Evolutionary conservation across 2,797 vertebrate species (phyloP).

Genomic region (Balearica regulorum): DNA sequence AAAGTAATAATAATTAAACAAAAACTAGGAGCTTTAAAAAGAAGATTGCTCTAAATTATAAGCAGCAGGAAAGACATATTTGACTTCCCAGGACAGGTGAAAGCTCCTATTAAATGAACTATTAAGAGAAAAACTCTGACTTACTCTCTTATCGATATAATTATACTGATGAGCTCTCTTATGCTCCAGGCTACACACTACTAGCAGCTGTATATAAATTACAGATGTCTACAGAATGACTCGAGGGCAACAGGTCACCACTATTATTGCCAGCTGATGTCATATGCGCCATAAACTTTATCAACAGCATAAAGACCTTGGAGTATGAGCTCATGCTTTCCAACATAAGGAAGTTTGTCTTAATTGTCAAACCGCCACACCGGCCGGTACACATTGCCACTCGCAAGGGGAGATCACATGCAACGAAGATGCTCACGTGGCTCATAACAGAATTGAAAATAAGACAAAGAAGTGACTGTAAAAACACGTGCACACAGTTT

Average conservation of each 20-base stretch:
- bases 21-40: background rate
- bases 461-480: background rate
- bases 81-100: background rate
- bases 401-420: background rate
- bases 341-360: background rate
- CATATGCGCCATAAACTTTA: background rate
- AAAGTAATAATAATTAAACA: background rate
- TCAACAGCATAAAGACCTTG: background rate
- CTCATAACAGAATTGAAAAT: background rate
- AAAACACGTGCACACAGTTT: background rate
- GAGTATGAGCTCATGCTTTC: background rate
- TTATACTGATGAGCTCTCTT: background rate
- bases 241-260: background rate
- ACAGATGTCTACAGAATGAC: background rate
- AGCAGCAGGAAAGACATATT: background rate
- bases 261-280: conserved; percentile 22
- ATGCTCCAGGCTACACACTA: background rate
- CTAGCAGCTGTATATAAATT: conserved; percentile 8
- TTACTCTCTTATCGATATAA: background rate
- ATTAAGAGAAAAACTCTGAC: background rate
- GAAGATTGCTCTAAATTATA: background rate
- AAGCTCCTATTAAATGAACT: background rate
- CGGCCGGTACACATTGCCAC: background rate
- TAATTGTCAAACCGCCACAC: background rate
- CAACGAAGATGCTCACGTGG: rapidly evolving